phyloP scores from a whole-genome alignment of 2,888 invertebrate genomes.

The Drosophila longiperda region DNA sequence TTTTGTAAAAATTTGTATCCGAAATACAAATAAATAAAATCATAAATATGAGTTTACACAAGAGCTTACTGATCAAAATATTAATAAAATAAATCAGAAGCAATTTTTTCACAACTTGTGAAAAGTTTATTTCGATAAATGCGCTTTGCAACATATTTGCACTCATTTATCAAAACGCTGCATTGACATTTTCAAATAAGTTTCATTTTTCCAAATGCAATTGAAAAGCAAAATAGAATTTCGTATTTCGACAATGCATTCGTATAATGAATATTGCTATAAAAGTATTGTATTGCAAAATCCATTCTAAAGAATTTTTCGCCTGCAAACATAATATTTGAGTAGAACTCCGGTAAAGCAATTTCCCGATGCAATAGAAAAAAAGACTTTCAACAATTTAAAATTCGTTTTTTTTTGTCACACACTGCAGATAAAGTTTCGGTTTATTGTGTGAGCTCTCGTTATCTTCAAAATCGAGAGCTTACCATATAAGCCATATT shows the following conservation, averaged over 20 bases:
- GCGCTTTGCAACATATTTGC: slow-evolving; percentile 12
- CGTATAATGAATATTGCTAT: slow-evolving; percentile 19
- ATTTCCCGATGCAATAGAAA: slow-evolving; percentile 23
- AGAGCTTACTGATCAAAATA: not conserved
- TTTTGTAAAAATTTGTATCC: not conserved
- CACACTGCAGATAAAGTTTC: slow-evolving; percentile 18
- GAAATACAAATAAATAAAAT: not conserved
- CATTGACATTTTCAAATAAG: not conserved
- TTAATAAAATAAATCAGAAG: not conserved
- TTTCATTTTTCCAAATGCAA: not conserved
- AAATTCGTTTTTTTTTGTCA: slow-evolving; percentile 13
- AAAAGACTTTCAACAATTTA: slow-evolving; percentile 27
- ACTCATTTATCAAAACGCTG: not conserved
- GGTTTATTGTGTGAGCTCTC: slow-evolving; percentile 24
- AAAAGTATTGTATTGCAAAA: slow-evolving; percentile 21
- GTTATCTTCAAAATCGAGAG: slow-evolving; percentile 24
- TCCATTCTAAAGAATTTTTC: slow-evolving; percentile 44
- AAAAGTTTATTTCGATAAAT: slow-evolving; percentile 5
- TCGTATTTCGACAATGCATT: not conserved
- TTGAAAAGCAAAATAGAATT: slow-evolving; percentile 11
- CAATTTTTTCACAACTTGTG: not conserved
- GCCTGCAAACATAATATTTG: slow-evolving; percentile 46
- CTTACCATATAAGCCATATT: slow-evolving; percentile 28
- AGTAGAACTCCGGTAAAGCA: not conserved
- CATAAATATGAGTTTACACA: not conserved